Base-by-base conservation (phyloP, 2,888 invertebrate species). In the Eupsilia transversa region DNA sequence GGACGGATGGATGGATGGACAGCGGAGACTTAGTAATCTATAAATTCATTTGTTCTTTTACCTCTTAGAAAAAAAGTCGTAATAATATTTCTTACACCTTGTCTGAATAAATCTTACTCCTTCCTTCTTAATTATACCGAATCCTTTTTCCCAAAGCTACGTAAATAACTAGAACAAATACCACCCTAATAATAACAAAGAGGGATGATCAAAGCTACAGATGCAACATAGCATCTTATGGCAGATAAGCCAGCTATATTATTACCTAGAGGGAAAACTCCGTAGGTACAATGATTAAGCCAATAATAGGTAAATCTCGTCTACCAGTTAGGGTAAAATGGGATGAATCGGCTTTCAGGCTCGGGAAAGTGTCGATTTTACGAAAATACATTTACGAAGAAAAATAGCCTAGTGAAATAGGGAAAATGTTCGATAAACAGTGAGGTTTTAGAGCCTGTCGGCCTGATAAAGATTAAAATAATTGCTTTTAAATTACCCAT, bases 341-440 rank as follows among this genome's bases (percentile, higher is more conserved):
- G 80, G 75, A 86, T 86, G 84, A 87, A 87, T 83, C 86, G 83
- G 77, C 86, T 87, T 81, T 81, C 75, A 73, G 43, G 35, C 74
- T 74, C 72, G 38, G 70, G 60, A 65, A 86, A 81, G 86, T 83
- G 86, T 78, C 76, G 79, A 86, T 76, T 83, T 81, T 86, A 81
- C 76, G 77, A 70, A 86, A 87, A 86, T 77, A 86, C 66, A 76
- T 76, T 83, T 83, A 66, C 41, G 72, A 52, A 64, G 76, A 67
- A 77, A 80, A 83, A 74, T 85, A 74, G 73, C 70, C 59, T 57
- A 65, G 74, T 54, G 60, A 9, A 61, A 43, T 61, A 74, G 57
- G 67, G 67, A 41, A 72, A 77, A 77, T 73, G 71, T 79, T 79
- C 52, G 69, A 76, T 75, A 57, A 43, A 38, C 46, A 43, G 46